Evolutionary conservation across 1,140 invertebrate genomes (phyloP).

Genomic region (Choristoneura fumiferana): DNA sequence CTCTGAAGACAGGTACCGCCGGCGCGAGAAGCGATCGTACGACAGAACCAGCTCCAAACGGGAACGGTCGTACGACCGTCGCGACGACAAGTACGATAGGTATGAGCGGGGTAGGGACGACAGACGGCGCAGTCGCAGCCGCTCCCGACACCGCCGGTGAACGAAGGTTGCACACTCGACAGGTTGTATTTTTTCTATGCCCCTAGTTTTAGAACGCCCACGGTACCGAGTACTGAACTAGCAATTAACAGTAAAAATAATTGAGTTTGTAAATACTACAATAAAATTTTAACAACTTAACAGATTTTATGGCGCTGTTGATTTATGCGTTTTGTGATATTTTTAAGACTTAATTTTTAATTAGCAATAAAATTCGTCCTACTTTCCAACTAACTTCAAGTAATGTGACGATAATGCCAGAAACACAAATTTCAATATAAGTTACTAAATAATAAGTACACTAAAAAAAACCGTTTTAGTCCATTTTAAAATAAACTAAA

Average conservation of each 20-base stretch:
- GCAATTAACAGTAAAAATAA: background rate
- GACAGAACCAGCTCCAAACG: constrained; percentile 43
- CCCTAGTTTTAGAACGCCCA: background rate
- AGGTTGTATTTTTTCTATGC: constrained; percentile 63
- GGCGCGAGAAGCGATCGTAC: constrained; percentile 53
- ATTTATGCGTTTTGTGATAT: background rate
- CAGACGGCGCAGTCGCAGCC: constrained; percentile 54
- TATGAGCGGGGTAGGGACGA: constrained; percentile 65
- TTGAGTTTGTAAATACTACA: background rate
- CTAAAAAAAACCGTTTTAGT: no score
- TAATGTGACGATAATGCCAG: no score
- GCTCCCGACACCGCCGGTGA: constrained; percentile 58
- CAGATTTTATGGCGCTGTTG: background rate
- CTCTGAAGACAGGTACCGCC: constrained; percentile 45
- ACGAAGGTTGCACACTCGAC: constrained; percentile 55
- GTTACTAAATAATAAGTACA: no score
- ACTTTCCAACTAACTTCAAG: no score
- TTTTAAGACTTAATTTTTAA: no score
- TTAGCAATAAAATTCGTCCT: no score
- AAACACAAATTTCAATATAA: no score
- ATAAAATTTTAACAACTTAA: background rate
- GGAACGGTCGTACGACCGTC: constrained; percentile 29
- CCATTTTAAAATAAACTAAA: no score
- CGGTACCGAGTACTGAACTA: background rate
- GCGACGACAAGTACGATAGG: constrained; percentile 52